Evolutionary conservation across 2,113 vertebrate species (phyloP).

Genomic region (Chitala chitala): DNA sequence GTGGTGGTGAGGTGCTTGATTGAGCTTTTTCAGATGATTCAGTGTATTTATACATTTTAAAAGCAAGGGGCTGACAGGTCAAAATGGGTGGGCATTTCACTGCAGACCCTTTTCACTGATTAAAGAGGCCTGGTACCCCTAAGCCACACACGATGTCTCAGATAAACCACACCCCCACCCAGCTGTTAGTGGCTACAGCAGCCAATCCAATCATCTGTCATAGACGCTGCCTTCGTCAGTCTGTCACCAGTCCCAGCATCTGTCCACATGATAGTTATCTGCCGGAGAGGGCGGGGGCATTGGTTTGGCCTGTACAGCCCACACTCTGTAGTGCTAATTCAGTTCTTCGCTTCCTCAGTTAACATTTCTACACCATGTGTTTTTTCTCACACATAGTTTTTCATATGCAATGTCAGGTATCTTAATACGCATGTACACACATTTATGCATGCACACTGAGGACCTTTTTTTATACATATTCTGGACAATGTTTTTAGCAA

Average conservation of each 20-base stretch:
- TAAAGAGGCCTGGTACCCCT: background rate
- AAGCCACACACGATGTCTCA: constrained; percentile 4
- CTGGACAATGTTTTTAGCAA: background rate
- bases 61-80: background rate
- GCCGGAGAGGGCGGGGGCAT: background rate
- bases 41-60: constrained; percentile 19
- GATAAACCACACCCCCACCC: background rate
- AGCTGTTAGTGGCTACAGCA: background rate
- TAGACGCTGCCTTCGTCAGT: background rate
- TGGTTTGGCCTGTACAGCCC: background rate
- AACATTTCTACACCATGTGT: too few relatives aligned
- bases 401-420: background rate
- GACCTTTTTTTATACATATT: too few relatives aligned
- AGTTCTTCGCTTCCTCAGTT: too few relatives aligned
- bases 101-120: background rate
- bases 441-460: background rate
- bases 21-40: background rate
- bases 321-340: too few relatives aligned
- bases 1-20: background rate
- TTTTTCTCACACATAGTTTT: background rate
- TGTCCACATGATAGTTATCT: background rate
- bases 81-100: constrained; percentile 1
- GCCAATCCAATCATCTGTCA: background rate
- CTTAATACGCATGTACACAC: background rate
- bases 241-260: background rate